These are phyloP conservation scores for Podilymbus podiceps DNA, from an alignment of 2,113 vertebrate genomes.

Conservation along the genomic window DNA sequence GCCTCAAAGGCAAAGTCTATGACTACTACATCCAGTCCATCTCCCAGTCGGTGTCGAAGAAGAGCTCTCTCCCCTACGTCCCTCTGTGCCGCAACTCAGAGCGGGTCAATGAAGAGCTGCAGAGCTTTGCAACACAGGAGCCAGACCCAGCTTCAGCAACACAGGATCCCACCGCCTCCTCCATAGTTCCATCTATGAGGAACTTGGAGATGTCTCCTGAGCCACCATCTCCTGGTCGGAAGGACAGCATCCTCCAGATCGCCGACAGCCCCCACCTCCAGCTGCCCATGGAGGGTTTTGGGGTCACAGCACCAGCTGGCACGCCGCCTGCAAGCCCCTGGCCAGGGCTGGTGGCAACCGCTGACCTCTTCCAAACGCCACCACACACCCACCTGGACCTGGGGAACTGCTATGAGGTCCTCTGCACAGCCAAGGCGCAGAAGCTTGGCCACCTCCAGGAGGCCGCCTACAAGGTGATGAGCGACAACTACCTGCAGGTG, in stretches of 20 bases:
- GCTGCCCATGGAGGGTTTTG: conserved; percentile 37
- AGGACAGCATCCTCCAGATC: conserved; percentile 78
- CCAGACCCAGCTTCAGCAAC: accelerated
- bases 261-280: conserved; percentile 73
- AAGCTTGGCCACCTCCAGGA: conserved; percentile 69
- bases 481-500: conserved; percentile 89
- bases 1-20: conserved; percentile 84
- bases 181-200: not conserved
- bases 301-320: not conserved
- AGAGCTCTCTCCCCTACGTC: not conserved
- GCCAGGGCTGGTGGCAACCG: conserved; percentile 34
- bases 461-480: conserved; percentile 86
- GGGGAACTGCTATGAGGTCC: conserved; percentile 85
- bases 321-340: not conserved
- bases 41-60: conserved; percentile 71
- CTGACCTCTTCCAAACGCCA: conserved; percentile 61
- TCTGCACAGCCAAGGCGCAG: conserved; percentile 80
- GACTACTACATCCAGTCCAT: conserved; percentile 82
- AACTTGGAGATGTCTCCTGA: not conserved
- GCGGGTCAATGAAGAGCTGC: not conserved
- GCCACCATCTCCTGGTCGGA: not conserved
- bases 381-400: conserved; percentile 77
- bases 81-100: accelerated
- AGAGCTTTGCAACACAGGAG: not conserved
- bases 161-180: accelerated